Conservation (phyloP, 2,113 vertebrate species). For the Burhinus oedicnemus region DNA sequence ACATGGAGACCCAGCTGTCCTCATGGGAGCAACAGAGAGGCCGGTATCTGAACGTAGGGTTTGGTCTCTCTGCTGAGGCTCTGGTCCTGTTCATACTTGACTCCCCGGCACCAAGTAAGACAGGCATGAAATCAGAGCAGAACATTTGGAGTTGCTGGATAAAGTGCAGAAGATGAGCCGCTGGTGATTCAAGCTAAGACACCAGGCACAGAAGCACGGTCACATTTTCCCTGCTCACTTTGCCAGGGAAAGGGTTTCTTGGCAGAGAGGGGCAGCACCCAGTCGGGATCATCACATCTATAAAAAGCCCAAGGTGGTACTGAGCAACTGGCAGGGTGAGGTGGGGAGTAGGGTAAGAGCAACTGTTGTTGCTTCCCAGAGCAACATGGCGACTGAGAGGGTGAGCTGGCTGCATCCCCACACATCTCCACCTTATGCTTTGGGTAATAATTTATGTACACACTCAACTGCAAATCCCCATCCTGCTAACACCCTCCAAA, state of each 20-base stretch:
- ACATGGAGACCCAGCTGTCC: not conserved
- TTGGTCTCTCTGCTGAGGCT: not conserved
- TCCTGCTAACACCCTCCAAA: not conserved
- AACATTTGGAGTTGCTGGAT: not conserved
- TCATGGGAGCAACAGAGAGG: rapidly evolving
- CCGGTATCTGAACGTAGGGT: rapidly evolving
- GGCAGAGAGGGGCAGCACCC: not conserved
- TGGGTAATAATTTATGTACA: not conserved
- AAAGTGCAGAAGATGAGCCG: not conserved
- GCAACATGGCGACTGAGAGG: not conserved
- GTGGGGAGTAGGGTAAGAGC: not conserved
- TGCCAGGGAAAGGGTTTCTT: not conserved
- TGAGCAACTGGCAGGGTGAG: not conserved
- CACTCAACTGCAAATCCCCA: not conserved
- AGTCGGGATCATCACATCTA: not conserved
- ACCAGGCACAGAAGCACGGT: not conserved
- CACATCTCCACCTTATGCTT: not conserved
- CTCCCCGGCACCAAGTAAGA: not conserved
- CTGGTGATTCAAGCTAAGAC: not conserved
- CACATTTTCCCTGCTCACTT: not conserved
- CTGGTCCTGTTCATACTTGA: not conserved
- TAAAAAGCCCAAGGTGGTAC: not conserved
- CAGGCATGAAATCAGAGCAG: not conserved
- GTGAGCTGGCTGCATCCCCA: not conserved
- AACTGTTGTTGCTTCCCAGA: not conserved